Evolutionary conservation across 2,113 vertebrate species (phyloP).

Genomic region (Origma solitaria): DNA sequence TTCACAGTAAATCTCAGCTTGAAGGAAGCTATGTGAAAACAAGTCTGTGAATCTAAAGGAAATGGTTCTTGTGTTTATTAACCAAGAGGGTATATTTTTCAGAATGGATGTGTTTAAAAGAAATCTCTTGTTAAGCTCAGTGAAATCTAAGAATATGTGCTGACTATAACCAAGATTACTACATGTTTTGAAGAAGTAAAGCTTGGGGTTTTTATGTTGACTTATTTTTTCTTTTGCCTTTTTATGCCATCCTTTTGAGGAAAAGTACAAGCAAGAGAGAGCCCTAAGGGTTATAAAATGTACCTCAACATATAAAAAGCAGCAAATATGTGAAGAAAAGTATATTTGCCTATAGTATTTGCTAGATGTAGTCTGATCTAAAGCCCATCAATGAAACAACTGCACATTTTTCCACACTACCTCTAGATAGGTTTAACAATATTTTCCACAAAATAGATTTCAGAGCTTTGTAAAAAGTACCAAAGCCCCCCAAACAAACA

Average conservation of each 20-base stretch:
- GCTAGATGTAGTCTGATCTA: neutral
- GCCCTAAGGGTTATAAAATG: neutral
- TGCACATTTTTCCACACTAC: neutral
- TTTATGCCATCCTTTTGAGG: neutral
- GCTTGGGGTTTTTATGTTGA: neutral
- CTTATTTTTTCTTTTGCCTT: neutral
- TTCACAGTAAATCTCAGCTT: neutral
- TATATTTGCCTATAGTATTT: neutral
- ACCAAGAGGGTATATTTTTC: neutral
- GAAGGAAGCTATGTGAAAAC: neutral
- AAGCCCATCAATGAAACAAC: neutral
- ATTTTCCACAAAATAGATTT: neutral
- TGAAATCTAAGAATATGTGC: neutral
- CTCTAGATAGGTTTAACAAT: neutral
- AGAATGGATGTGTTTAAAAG: neutral
- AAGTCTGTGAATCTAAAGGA: neutral
- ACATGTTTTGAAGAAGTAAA: neutral
- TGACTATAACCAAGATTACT: neutral
- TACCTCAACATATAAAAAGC: neutral
- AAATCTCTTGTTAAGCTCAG: neutral
- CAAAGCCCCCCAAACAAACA: rapidly evolving
- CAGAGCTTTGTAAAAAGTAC: neutral
- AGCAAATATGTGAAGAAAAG: neutral
- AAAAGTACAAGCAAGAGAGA: neutral
- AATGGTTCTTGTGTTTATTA: neutral